Conservation (phyloP, 2,113 vertebrate genomes). For the Clarias batrachus region DNA sequence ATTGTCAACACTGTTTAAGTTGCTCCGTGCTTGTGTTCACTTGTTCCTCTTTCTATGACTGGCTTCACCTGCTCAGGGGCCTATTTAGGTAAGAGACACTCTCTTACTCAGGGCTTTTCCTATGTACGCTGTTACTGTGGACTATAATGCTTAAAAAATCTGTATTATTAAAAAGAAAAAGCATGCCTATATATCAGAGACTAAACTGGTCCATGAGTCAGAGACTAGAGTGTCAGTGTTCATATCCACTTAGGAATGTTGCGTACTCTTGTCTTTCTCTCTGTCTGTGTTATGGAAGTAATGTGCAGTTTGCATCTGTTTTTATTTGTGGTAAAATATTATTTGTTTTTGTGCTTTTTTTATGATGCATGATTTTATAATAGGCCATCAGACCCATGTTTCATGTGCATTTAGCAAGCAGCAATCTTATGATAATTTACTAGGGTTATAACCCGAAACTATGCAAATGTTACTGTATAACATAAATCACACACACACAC, state of each 20-base stretch:
- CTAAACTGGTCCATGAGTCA: neutral
- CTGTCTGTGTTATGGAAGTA: neutral
- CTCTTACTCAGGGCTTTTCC: neutral
- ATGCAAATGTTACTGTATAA: neutral
- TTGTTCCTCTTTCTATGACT: conserved; percentile 69
- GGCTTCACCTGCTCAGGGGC: conserved; percentile 78
- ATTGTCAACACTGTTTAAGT: neutral
- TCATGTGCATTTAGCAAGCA: neutral
- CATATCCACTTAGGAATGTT: neutral
- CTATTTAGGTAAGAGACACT: conserved; percentile 83
- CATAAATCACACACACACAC: neutral
- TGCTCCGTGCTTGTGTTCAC: conserved; percentile 54
- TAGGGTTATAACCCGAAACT: neutral
- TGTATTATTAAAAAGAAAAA: no score
- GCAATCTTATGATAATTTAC: neutral
- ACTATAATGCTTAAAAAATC: no score
- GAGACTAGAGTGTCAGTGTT: neutral
- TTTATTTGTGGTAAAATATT: neutral
- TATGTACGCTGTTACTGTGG: no score
- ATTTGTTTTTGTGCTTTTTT: neutral
- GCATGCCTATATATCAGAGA: no score
- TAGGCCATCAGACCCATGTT: neutral
- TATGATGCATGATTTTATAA: neutral
- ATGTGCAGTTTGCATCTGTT: neutral
- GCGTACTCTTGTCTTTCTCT: neutral